Evolutionary conservation across 2,888 invertebrate species (phyloP), one percentile per base, ranked within the genome.

Genomic region (Pammene fasciana): DNA sequence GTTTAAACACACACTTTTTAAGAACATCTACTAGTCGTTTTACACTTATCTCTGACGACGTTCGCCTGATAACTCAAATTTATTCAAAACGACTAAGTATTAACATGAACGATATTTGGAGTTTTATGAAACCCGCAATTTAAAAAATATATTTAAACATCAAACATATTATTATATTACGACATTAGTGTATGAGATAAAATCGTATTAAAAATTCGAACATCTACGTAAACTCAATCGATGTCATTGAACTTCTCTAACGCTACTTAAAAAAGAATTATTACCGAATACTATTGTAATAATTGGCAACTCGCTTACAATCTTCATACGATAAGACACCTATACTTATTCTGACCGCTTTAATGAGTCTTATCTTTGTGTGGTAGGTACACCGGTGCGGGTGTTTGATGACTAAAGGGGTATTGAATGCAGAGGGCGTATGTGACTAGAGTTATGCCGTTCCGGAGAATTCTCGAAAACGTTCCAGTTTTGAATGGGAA

Each of bases 231-330:
- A 68, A 65, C 45, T 26, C n/a, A 52, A 54, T 57, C 52, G 38
- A 59, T 59, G 45, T 57, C 50, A n/a, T 64, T 56, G 50, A 52
- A 45, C 64, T 50, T 57, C n/a, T 26, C 50, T 64, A 57, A 64
- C 7, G 6, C 57, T 50, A 68, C n/a, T 52, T 16, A 38, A 41
- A 52, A 55, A 38, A 62, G 18, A 43, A 56, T 50, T 45, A 64
- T 26, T 64, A 13, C 11, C 1, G 45, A 8, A 46, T 60, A 59
- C 36, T 57, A 46, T 45, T n/a, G 6, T 46, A 60, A 65, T 70
- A 70, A 65, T 70, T 70, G 70, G 70, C 70, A 70, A 48, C 26
- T 46, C 48, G 45, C 60, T 59, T 65, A 60, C 50, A 54, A 14
- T 26, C 26, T 26, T 64, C 34, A 64, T 52, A 50, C 68, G 45